Conservation (phyloP, 2,113 vertebrate species). For the Tiliqua scincoides region DNA sequence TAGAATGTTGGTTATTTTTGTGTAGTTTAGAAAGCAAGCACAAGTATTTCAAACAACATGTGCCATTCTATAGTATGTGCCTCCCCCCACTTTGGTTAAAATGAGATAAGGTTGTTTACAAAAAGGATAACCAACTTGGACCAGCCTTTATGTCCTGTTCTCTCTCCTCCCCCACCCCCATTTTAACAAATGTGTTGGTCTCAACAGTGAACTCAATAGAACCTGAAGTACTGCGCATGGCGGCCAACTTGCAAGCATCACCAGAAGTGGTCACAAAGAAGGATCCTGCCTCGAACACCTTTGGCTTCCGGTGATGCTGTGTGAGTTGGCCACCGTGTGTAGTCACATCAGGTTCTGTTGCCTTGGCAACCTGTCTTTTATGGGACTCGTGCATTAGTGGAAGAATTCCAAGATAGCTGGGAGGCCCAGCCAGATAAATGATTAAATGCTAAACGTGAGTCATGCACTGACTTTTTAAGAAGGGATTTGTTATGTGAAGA, state of each 20-base stretch:
- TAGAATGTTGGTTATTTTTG: too few species aligned
- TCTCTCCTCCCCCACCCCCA: too few species aligned
- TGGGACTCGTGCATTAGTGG: conserved; percentile 16
- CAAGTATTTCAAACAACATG: too few species aligned
- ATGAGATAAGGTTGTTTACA: too few species aligned
- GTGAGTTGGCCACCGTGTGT: background rate
- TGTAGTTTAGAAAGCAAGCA: too few species aligned
- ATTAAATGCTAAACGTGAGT: conserved; percentile 5
- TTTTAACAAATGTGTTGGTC: background rate
- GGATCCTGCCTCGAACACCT: background rate
- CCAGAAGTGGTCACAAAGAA: background rate
- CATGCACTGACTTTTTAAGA: background rate
- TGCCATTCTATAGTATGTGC: too few species aligned
- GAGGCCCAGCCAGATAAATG: conserved; percentile 6
- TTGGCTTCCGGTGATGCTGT: background rate
- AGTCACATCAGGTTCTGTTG: background rate
- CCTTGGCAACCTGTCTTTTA: conserved; percentile 5
- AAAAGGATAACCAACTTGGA: too few species aligned
- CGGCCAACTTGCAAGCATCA: too few species aligned
- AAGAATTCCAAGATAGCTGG: background rate
- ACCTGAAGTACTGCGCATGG: too few species aligned
- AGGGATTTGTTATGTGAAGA: background rate
- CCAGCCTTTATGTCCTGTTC: too few species aligned
- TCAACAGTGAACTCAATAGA: too few species aligned
- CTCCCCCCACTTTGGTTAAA: too few species aligned